phyloP scores from a whole-genome alignment of 1,140 invertebrate species.

The Tetramorium parvispinum region DNA sequence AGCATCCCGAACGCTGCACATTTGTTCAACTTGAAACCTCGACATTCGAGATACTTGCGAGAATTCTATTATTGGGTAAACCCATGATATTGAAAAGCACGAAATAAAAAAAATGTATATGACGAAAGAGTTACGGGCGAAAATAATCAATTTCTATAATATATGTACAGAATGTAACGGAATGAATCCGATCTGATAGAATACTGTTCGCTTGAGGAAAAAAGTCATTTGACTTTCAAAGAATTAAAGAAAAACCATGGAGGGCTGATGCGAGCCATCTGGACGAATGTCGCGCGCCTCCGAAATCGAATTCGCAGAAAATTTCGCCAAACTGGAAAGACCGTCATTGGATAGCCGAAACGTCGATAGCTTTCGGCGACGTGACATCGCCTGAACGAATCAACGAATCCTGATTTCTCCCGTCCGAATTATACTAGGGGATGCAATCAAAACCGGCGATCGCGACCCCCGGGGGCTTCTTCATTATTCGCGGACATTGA shows the following conservation, averaged over 20 bases:
- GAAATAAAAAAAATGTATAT: background rate
- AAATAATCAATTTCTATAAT: background rate
- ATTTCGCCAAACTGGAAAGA: conserved; percentile 29
- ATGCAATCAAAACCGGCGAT: conserved; percentile 54
- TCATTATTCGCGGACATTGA: conserved; percentile 57
- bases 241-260: background rate
- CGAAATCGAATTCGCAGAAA: conserved; percentile 29
- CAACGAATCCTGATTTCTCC: conserved; percentile 52
- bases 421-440: conserved; percentile 42
- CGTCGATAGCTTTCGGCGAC: conserved; percentile 44
- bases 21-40: background rate
- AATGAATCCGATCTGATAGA: background rate
- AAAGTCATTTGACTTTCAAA: background rate
- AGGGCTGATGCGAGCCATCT: background rate
- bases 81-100: background rate
- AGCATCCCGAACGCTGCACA: background rate
- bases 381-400: conserved; percentile 42
- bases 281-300: background rate
- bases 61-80: background rate
- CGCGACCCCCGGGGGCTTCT: conserved; percentile 47
- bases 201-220: background rate
- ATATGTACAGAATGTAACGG: background rate
- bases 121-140: background rate
- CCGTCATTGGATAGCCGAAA: conserved; percentile 22
- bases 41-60: background rate